Evolutionary conservation across 2,113 vertebrate species (phyloP), one percentile per base, ranked within the genome.

Genomic region (Bungarus multicinctus): DNA sequence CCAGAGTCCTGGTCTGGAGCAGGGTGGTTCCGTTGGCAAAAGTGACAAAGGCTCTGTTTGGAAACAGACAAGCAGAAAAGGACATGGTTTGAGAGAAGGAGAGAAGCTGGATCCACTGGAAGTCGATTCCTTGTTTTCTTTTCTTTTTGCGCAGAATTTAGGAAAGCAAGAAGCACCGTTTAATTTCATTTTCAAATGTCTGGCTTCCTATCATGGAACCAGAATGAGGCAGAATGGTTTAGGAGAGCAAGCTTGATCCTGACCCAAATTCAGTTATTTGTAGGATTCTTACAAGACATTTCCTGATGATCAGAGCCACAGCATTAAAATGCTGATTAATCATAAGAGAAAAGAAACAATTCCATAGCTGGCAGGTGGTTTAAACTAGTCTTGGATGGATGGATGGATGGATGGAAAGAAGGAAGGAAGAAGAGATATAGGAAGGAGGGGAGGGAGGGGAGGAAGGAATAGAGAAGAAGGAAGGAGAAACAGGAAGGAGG

Each of bases 1-100:
- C 12, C 74, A 97, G 94, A 0, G 0, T 27, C 1, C 0, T 0
- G 0, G 0, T 91, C 5, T 0, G 53, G 43, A 95, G 3, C 92
- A 89, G 0, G 0, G 2, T 0, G 0, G 0, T 4, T 0, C 5
- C 16, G 0, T 2, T 0, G 0, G 0, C 0, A 23, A 94, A 23
- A 89, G 2, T 1, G 12, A 96, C 69, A 5, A 93, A 97, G 1
- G 85, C 95, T 92, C 97, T 97, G 96, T 45, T 87, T n/a, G 0
- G 22, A 86, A 39, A 69, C 85, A 22, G 5, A 39, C 9, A 85
- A 8, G 30, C 18, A 7, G 30, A 10, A 88, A 6, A 39, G 1
- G 3, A 25, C 47, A 20, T 3, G n/a, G 18, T 39, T 81, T 39
- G 34, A 39, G 16, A 8, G 22, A 81, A 81, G 18, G 69, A 39